Conservation (phyloP, 2,888 invertebrate species). For the Hirtodrosophila trivittata region DNA sequence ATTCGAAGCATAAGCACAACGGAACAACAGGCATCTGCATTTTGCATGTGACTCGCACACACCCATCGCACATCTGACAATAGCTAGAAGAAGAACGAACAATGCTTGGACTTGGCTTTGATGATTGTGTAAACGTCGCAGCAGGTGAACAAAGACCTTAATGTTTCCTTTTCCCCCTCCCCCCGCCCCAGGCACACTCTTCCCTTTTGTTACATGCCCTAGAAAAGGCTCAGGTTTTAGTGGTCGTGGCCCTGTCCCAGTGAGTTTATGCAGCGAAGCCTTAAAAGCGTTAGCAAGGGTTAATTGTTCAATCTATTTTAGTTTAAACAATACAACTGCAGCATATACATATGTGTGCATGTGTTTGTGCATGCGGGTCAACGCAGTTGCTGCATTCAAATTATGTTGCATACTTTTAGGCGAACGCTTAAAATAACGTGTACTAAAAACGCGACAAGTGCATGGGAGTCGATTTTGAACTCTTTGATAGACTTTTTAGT, state of each 20-base stretch:
- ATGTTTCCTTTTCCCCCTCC: neutral
- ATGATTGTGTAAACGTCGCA: slow-evolving; percentile 66
- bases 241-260: neutral
- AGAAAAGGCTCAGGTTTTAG: neutral
- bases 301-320: slow-evolving; percentile 11
- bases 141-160: slow-evolving; percentile 25
- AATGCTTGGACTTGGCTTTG: slow-evolving; percentile 2
- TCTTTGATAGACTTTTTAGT: no score
- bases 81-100: neutral
- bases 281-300: slow-evolving; percentile 6
- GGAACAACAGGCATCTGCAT: slow-evolving; percentile 52
- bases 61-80: slow-evolving; percentile 7
- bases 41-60: slow-evolving; percentile 65
- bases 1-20: slow-evolving; percentile 41
- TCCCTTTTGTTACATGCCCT: slow-evolving; percentile 8
- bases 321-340: slow-evolving; percentile 1
- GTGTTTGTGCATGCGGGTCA: neutral
- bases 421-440: slow-evolving; percentile 17
- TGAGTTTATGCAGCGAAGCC: slow-evolving; percentile 2
- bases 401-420: slow-evolving; percentile 56
- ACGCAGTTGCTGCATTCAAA: neutral
- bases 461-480: neutral
- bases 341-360: neutral
- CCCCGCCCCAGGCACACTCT: no score
- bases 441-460: slow-evolving; percentile 19